Evolutionary conservation across 2,113 vertebrate species (phyloP).

Genomic region (Anas platyrhynchos): DNA sequence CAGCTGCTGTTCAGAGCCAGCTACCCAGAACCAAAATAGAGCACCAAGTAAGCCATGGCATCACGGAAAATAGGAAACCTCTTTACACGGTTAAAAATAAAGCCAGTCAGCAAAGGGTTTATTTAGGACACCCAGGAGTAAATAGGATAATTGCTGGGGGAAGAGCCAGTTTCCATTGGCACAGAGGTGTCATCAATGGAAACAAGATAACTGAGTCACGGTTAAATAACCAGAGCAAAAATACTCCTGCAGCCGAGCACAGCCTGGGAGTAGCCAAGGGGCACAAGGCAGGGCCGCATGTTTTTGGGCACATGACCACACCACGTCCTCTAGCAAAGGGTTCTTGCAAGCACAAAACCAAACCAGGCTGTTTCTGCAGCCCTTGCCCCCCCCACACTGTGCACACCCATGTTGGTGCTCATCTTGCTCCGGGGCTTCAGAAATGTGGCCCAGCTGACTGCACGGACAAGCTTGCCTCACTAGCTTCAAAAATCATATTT

Average conservation of each 20-base stretch:
- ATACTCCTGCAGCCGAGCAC: background rate
- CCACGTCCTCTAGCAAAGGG: background rate
- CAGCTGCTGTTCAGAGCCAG: background rate
- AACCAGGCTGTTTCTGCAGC: accelerated
- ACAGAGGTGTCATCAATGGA: slow-evolving; percentile 3
- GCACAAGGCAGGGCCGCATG: background rate
- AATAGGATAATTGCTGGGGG: slow-evolving; percentile 34
- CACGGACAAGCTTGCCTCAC: background rate
- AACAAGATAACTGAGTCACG: slow-evolving; percentile 36
- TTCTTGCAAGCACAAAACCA: accelerated
- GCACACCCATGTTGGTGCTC: background rate
- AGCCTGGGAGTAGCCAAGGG: background rate
- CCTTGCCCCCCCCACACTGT: accelerated
- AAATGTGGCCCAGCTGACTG: background rate
- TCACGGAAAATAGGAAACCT: slow-evolving; percentile 58
- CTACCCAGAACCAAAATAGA: slow-evolving; percentile 23
- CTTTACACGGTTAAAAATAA: slow-evolving; percentile 59
- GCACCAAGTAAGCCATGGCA: background rate
- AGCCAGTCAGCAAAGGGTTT: background rate
- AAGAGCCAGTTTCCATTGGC: slow-evolving; percentile 34
- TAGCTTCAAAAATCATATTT: background rate
- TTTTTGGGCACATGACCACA: background rate
- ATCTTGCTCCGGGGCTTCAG: background rate
- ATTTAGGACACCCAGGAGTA: background rate
- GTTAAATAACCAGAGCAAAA: slow-evolving; percentile 25